These are phyloP conservation scores for Morpho helenor DNA, from an alignment of 2,888 invertebrate species.

Conservation along the genomic window DNA sequence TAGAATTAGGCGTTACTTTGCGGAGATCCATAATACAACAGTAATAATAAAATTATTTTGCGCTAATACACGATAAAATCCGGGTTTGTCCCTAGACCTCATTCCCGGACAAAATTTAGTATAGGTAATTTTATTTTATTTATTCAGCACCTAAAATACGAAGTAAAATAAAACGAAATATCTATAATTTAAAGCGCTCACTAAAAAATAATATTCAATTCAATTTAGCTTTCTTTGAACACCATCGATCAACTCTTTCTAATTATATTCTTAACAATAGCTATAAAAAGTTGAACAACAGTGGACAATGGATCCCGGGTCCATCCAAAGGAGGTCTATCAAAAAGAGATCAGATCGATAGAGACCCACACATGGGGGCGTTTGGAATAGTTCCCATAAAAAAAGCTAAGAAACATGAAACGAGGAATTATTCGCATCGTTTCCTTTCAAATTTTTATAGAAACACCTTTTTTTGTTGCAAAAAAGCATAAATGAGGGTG, in stretches of 20 bases:
- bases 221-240: neutral
- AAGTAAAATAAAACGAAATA: no score
- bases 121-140: no score
- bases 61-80: no score
- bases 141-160: no score
- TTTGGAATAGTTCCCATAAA: constrained; percentile 46
- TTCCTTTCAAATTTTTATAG: constrained; percentile 71
- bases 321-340: constrained; percentile 69
- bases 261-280: constrained; percentile 29
- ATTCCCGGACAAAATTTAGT: no score
- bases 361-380: constrained; percentile 63
- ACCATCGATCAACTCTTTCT: constrained; percentile 52
- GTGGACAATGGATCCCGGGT: constrained; percentile 64
- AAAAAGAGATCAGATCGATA: constrained; percentile 76
- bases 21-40: no score
- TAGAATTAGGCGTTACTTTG: no score
- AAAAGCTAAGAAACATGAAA: constrained; percentile 72
- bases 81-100: no score
- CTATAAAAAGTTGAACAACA: constrained; percentile 39
- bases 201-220: constrained; percentile 8
- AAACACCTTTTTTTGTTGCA: constrained; percentile 71
- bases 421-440: constrained; percentile 78
- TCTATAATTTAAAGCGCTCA: neutral
- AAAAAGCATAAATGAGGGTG: constrained; percentile 69
- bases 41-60: no score